Conservation (phyloP, 2,888 invertebrate species). For the Ellobium chinense region DNA sequence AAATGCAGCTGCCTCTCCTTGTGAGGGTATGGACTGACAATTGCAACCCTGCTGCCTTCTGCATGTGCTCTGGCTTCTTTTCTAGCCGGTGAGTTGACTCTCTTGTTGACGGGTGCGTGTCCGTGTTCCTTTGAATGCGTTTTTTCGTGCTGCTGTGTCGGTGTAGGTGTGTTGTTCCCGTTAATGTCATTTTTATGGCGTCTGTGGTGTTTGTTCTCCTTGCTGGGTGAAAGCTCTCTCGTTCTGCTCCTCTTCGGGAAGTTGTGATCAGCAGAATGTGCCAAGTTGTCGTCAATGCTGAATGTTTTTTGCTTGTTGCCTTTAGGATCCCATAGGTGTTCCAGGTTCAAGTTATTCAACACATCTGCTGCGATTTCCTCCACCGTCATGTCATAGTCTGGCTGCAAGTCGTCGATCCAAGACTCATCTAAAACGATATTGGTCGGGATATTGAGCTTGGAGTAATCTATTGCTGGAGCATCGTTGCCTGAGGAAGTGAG, state of each 20-base stretch:
- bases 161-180: background rate
- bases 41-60: too few species aligned
- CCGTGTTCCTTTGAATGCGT: too few species aligned
- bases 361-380: background rate
- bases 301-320: background rate
- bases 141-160: background rate
- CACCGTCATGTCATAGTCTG: conserved; percentile 48
- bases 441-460: background rate
- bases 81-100: background rate
- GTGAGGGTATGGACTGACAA: too few species aligned
- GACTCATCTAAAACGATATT: background rate
- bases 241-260: background rate
- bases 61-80: background rate
- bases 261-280: background rate
- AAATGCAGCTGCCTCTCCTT: too few species aligned
- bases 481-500: background rate
- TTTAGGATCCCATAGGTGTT: background rate
- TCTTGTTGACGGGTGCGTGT: too few species aligned
- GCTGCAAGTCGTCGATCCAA: conserved; percentile 35
- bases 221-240: background rate
- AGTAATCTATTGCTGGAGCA: conserved; percentile 1
- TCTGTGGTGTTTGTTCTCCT: background rate
- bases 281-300: background rate
- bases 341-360: conserved; percentile 23
- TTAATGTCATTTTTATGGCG: background rate